Conservation (phyloP, 2,797 vertebrate species). For the Molothrus ater region DNA sequence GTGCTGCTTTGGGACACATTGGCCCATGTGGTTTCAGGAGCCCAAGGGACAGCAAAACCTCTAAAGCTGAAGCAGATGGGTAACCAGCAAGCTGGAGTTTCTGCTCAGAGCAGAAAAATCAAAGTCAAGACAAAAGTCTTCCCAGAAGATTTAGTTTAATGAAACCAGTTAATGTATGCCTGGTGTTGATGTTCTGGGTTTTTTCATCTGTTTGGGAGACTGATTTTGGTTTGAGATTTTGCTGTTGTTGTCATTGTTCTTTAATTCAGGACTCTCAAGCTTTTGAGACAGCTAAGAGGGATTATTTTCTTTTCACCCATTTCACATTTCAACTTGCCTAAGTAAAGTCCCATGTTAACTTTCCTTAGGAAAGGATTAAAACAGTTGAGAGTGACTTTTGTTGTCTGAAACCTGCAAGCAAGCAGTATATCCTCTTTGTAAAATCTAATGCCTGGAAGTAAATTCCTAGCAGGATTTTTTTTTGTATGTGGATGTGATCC, state of each 20-base stretch:
- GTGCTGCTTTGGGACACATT: neutral
- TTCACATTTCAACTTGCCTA: neutral
- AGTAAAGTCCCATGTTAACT: neutral
- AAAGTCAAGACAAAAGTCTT: neutral
- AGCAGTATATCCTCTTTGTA: neutral
- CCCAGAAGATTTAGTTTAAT: conserved; percentile 7
- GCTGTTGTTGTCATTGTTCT: neutral
- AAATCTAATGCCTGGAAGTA: neutral
- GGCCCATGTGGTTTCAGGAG: neutral
- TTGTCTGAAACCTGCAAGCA: neutral
- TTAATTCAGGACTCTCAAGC: neutral
- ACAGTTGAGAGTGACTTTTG: neutral
- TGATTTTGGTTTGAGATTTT: neutral
- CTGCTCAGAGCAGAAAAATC: neutral
- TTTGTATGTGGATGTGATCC: neutral
- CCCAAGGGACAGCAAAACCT: neutral
- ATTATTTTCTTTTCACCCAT: neutral
- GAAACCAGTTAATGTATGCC: neutral
- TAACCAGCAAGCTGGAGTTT: neutral
- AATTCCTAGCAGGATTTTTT: neutral
- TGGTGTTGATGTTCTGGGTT: neutral
- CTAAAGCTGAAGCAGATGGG: neutral
- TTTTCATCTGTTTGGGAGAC: neutral
- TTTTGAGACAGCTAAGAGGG: neutral
- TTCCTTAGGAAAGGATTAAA: neutral